Conservation (phyloP, 2,888 invertebrate genomes). For the Luperina nickerlii region DNA sequence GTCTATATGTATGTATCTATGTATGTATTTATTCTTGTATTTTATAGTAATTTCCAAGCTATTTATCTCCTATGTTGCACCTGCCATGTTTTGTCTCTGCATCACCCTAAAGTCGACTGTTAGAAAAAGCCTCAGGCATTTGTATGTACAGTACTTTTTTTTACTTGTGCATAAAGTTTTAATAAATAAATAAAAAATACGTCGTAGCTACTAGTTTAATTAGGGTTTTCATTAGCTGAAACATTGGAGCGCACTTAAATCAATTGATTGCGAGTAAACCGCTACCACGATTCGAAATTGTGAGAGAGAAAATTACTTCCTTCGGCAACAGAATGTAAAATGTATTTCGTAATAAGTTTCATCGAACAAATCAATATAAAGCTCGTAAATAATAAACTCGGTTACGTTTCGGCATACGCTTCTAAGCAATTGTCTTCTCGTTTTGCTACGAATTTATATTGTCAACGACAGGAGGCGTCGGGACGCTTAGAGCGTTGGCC, state of each 20-base stretch:
- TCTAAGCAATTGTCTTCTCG: conserved; percentile 78
- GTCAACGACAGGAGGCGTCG: conserved; percentile 80
- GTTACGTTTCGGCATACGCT: conserved; percentile 66
- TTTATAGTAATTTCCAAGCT: no score
- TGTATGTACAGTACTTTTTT: no score
- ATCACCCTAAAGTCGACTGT: no score
- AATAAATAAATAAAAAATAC: background rate
- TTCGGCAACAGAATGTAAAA: conserved; percentile 35
- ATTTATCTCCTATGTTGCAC: no score
- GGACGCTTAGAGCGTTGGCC: conserved; percentile 76
- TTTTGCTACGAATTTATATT: conserved; percentile 80
- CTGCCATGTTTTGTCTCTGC: no score
- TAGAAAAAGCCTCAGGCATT: no score
- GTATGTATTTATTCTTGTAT: no score
- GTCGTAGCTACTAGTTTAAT: conserved; percentile 65
- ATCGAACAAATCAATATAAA: conserved; percentile 55
- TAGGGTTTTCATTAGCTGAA: conserved; percentile 73
- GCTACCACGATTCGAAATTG: conserved; percentile 76
- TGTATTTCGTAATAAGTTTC: conserved; percentile 48
- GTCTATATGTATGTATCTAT: no score
- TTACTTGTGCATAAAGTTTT: no score
- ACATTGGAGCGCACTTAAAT: conserved; percentile 78
- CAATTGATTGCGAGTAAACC: conserved; percentile 80
- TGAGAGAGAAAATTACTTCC: conserved; percentile 58
- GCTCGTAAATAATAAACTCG: conserved; percentile 63